A percentile compares a stretch with the other conserved stretches of the same genome.
Conservation (phyloP, 1,140 invertebrate species). For the Calephelis nemesis region DNA sequence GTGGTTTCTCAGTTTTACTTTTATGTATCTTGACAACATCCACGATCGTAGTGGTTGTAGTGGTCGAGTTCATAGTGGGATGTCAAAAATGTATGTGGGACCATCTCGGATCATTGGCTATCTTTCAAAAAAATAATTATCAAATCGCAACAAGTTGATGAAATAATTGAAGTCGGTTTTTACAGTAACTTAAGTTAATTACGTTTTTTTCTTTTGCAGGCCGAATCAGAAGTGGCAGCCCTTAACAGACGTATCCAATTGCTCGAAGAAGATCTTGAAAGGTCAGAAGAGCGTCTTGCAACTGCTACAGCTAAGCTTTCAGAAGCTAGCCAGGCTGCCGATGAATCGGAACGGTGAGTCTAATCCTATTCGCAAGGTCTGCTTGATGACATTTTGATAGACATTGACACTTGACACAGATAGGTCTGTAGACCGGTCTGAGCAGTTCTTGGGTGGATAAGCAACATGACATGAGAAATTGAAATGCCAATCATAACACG, state of each 20-base stretch:
- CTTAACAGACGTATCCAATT: slow-evolving; percentile 99
- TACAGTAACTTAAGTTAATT: too few relatives aligned
- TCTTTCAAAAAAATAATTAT: too few relatives aligned
- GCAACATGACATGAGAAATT: background rate
- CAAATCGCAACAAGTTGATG: too few relatives aligned
- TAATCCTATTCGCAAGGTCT: slow-evolving; percentile 20
- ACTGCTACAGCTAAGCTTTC: slow-evolving; percentile 98
- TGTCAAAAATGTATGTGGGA: too few relatives aligned
- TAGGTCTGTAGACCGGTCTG: background rate
- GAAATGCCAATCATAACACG: too few relatives aligned
- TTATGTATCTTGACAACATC: too few relatives aligned
- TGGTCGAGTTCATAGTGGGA: too few relatives aligned
- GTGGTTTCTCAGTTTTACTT: too few relatives aligned
- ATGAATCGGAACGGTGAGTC: slow-evolving; percentile 99
- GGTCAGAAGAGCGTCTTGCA: slow-evolving; percentile 97
- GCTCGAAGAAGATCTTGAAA: slow-evolving; percentile 98
- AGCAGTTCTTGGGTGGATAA: background rate
- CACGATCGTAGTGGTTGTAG: too few relatives aligned
- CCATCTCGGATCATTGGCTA: too few relatives aligned
- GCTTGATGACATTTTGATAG: slow-evolving; percentile 5
- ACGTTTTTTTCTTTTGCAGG: slow-evolving; percentile 81
- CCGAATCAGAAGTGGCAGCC: slow-evolving; percentile 98
- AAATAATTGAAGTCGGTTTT: too few relatives aligned
- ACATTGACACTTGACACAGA: slow-evolving; percentile 1
- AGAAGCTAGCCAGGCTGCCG: slow-evolving; percentile 98